Conservation (phyloP, 2,113 vertebrate species). For the Polypterus bichir region DNA sequence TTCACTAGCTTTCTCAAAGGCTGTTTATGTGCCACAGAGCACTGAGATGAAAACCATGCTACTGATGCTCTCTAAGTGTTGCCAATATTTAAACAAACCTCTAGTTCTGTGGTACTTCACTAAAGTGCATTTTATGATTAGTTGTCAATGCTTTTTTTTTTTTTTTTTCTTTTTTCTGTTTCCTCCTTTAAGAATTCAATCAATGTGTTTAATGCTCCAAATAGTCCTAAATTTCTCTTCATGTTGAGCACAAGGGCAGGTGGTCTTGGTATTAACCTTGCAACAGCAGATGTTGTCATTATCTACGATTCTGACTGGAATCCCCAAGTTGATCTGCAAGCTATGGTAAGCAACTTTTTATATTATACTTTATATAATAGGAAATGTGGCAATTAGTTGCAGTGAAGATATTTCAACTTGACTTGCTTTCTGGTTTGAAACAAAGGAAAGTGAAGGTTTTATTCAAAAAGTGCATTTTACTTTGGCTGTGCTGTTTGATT, state of each 20-base stretch:
- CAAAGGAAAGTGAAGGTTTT: too few relatives aligned
- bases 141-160: neutral
- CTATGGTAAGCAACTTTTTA: slow-evolving; percentile 63
- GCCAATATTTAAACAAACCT: too few relatives aligned
- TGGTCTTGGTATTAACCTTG: slow-evolving; percentile 92
- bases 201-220: slow-evolving; percentile 78
- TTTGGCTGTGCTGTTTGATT: too few relatives aligned
- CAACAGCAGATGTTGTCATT: slow-evolving; percentile 94
- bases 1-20: too few relatives aligned
- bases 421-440: too few relatives aligned
- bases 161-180: slow-evolving; percentile 2
- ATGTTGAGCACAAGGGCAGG: slow-evolving; percentile 95
- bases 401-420: too few relatives aligned
- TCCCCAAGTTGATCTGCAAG: slow-evolving; percentile 95
- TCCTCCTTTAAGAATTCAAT: slow-evolving; percentile 69
- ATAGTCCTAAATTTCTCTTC: slow-evolving; percentile 88
- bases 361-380: neutral
- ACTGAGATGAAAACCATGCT: too few relatives aligned
- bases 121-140: neutral
- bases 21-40: too few relatives aligned
- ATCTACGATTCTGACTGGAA: slow-evolving; percentile 98
- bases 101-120: neutral
- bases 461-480: neutral
- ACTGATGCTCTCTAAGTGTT: too few relatives aligned
- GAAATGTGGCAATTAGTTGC: too few relatives aligned